Evolutionary conservation across 2,113 vertebrate genomes (phyloP).

Genomic region (Synchiropus splendidus): DNA sequence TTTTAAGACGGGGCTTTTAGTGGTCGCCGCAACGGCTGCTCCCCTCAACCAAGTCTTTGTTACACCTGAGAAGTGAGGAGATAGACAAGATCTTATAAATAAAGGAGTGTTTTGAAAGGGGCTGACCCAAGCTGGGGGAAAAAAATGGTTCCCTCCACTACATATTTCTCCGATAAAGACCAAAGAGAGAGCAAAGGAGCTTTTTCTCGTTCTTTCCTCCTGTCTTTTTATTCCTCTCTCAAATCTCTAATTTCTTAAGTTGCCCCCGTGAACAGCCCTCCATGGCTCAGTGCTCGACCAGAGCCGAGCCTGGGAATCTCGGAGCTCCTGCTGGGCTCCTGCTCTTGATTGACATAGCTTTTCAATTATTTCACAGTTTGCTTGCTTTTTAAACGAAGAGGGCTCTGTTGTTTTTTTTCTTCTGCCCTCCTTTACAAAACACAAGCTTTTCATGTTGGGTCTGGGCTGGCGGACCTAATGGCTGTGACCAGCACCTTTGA

Average conservation of each 20-base stretch:
- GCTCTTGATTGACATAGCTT: conserved; percentile 77
- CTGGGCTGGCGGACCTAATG: conserved; percentile 68
- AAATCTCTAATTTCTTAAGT: conserved; percentile 66
- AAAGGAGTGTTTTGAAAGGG: conserved; percentile 47
- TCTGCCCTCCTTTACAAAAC: conserved; percentile 69
- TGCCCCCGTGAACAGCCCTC: conserved; percentile 62
- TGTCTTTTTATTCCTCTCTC: conserved; percentile 47
- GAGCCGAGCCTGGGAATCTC: conserved; percentile 69
- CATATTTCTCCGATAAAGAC: conserved; percentile 41
- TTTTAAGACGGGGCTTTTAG: conserved; percentile 48
- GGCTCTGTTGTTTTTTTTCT: conserved; percentile 66
- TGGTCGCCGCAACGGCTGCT: no score
- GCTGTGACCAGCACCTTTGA: conserved; percentile 76
- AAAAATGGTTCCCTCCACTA: conserved; percentile 54
- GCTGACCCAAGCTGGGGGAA: conserved; percentile 32
- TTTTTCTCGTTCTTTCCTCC: conserved; percentile 48
- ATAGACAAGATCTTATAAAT: conserved; percentile 65
- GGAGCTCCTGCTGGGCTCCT: conserved; percentile 59
- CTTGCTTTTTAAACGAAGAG: conserved; percentile 70
- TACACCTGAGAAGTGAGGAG: conserved; percentile 67
- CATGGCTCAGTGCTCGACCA: conserved; percentile 61
- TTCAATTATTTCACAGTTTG: conserved; percentile 83
- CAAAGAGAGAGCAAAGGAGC: no score
- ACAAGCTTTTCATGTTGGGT: conserved; percentile 74
- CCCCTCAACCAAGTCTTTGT: conserved; percentile 58